Conservation (phyloP, 2,888 invertebrate species). For the Trileptium ribeirensis region DNA sequence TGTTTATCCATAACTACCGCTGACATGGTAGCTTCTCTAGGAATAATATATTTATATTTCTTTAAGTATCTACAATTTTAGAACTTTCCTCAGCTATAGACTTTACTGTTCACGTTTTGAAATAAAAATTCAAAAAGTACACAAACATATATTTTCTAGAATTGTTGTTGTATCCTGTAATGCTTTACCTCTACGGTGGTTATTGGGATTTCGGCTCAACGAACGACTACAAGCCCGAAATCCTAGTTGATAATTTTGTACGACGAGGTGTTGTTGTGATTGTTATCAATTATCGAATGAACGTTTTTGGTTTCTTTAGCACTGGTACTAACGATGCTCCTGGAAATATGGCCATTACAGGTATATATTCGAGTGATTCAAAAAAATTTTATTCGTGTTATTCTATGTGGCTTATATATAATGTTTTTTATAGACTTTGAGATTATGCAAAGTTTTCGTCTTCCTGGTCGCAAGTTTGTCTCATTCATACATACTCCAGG, state of each 20-base stretch:
- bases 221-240: neutral
- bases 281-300: neutral
- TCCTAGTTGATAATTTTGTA: neutral
- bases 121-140: neutral
- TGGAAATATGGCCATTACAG: slow-evolving; percentile 7
- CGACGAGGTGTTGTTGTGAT: neutral
- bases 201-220: neutral
- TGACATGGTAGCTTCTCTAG: too few species aligned
- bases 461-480: too few species aligned
- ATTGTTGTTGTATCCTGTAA: neutral
- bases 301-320: neutral
- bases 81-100: too few species aligned
- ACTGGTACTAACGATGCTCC: neutral
- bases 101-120: too few species aligned
- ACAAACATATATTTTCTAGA: neutral
- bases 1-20: too few species aligned
- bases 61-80: too few species aligned
- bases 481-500: too few species aligned
- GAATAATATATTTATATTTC: too few species aligned
- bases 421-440: too few species aligned
- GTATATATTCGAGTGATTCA: slow-evolving; percentile 5
- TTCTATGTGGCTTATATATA: too few species aligned
- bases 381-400: too few species aligned
- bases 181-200: neutral
- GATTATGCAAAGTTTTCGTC: too few species aligned